A percentile compares a stretch with the other conserved stretches of the same genome.
phyloP scores from a whole-genome alignment of 2,888 invertebrate species.

The Euspilapteryx auroguttella region DNA sequence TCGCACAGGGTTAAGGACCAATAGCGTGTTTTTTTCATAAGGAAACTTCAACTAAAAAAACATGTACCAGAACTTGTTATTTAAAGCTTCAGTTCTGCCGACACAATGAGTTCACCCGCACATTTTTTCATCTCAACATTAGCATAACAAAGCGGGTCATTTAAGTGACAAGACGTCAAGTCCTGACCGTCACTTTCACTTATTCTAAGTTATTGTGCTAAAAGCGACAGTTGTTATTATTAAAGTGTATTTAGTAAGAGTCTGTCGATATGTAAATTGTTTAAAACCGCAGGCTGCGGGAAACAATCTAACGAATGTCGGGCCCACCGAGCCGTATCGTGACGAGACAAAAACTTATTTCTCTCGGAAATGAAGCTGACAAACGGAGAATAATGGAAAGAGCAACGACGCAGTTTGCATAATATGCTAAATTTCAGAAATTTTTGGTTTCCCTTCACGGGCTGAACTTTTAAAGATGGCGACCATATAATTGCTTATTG shows the following conservation, averaged over 20 bases:
- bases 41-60: too few relatives aligned
- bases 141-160: constrained; percentile 51
- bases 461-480: constrained; percentile 11
- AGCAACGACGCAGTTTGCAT: constrained; percentile 39
- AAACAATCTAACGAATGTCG: constrained; percentile 33
- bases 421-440: constrained; percentile 47
- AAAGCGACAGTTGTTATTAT: constrained; percentile 15
- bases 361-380: constrained; percentile 45
- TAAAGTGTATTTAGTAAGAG: constrained; percentile 23
- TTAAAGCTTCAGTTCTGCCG: too few relatives aligned
- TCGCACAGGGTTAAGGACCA: too few relatives aligned
- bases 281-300: constrained; percentile 34
- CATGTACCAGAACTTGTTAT: too few relatives aligned
- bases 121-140: constrained; percentile 31
- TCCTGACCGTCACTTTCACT: constrained; percentile 50
- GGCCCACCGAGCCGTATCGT: constrained; percentile 35
- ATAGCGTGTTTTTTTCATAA: too few relatives aligned
- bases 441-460: constrained; percentile 34
- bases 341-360: constrained; percentile 45
- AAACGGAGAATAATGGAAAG: constrained; percentile 38
- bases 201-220: constrained; percentile 13
- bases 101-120: too few relatives aligned
- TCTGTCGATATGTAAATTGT: constrained; percentile 32
- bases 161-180: constrained; percentile 33
- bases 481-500: too few relatives aligned